Evolutionary conservation across 2,888 invertebrate species (phyloP).

Genomic region (Diabrotica balteata): DNA sequence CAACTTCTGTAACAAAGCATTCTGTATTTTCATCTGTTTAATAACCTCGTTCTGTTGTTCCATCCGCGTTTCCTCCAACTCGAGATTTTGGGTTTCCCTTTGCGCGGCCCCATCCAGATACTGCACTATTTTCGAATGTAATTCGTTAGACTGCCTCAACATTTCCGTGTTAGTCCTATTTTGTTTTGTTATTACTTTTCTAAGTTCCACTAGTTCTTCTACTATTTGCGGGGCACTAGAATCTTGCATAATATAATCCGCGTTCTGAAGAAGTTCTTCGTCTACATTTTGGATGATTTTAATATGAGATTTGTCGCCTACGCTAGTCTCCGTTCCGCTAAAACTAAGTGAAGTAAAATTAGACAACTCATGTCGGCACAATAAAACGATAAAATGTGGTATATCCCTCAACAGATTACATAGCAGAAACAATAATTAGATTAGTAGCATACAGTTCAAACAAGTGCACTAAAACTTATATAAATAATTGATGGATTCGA

Average conservation of each 20-base stretch:
- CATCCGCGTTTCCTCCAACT: conserved; percentile 32
- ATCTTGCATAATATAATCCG: conserved; percentile 30
- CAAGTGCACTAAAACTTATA: too few species aligned
- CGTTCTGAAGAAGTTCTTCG: conserved; percentile 16
- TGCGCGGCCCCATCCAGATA: conserved; percentile 29
- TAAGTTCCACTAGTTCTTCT: conserved; percentile 31
- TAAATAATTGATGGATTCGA: too few species aligned
- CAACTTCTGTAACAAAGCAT: conserved; percentile 35
- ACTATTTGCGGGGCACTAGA: conserved; percentile 19
- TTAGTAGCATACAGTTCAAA: too few species aligned
- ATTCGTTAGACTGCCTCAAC: conserved; percentile 24
- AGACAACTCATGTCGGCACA: too few species aligned
- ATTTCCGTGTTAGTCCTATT: conserved; percentile 25
- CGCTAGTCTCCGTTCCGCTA: too few species aligned
- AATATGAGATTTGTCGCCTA: too few species aligned
- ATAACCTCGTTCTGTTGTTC: conserved; percentile 38
- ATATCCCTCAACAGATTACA: too few species aligned
- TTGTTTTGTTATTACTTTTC: conserved; percentile 29
- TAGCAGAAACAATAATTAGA: too few species aligned
- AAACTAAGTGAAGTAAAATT: too few species aligned
- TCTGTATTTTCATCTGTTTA: conserved; percentile 38
- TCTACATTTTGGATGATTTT: background rate
- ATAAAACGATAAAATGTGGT: too few species aligned
- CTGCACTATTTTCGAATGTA: conserved; percentile 31
- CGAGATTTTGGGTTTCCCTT: conserved; percentile 29